Conservation (phyloP, 1,140 invertebrate genomes). For the Eurosta solidaginis region DNA sequence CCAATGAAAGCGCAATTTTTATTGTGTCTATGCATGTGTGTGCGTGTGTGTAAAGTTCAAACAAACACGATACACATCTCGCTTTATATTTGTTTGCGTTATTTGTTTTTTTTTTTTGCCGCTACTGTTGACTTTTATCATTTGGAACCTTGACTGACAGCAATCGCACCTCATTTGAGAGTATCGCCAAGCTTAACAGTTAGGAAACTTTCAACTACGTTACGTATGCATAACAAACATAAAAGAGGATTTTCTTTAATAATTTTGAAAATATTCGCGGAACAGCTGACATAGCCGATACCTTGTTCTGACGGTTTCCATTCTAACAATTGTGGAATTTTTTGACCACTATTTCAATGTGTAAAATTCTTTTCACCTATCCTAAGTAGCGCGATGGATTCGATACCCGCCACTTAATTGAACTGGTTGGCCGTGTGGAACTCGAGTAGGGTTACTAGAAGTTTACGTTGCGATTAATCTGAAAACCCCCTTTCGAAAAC, state of each 20-base stretch:
- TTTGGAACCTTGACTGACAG: slow-evolving; percentile 20
- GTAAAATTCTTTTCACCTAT: no score
- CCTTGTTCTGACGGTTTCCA: neutral
- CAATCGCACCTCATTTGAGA: slow-evolving; percentile 15
- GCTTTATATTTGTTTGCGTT: neutral
- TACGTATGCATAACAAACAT: neutral
- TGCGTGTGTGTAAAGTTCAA: neutral
- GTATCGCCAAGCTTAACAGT: neutral
- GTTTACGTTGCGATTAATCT: no score
- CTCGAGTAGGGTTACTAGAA: no score
- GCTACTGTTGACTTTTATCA: neutral
- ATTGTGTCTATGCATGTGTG: no score
- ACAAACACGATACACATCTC: no score
- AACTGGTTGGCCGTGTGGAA: no score
- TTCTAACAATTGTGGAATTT: no score
- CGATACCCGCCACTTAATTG: no score
- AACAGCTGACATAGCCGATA: neutral
- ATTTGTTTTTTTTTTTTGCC: neutral
- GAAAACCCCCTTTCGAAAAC: no score
- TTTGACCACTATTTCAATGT: no score
- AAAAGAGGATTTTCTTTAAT: neutral
- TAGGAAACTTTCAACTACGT: neutral
- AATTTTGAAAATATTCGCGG: neutral
- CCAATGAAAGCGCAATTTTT: neutral
- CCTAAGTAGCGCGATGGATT: no score